phyloP scores from a whole-genome alignment of 2,113 vertebrate genomes.

The Notothenia coriiceps region DNA sequence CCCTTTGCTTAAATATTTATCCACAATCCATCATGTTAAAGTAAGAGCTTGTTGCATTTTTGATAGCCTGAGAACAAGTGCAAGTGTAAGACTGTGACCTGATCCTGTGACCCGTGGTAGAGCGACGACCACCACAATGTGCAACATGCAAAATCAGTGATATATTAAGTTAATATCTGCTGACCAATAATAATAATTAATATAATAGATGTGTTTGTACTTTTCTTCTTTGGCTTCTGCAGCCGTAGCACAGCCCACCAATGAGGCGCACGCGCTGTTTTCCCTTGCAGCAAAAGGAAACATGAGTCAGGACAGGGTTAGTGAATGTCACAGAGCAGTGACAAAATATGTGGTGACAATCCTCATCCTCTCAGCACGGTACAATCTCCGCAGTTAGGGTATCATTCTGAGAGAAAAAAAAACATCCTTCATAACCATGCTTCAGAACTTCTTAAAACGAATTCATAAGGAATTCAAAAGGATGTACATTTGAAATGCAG shows the following conservation, averaged over 20 bases:
- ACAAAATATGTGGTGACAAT: slow-evolving; percentile 18
- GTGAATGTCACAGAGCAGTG: slow-evolving; percentile 34
- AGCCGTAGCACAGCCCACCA: neutral
- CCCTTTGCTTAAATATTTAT: neutral
- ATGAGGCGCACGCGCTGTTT: neutral
- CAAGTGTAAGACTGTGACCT: neutral
- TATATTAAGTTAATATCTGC: neutral
- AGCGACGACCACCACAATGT: neutral
- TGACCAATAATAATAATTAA: neutral
- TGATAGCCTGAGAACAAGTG: neutral
- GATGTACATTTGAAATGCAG: neutral
- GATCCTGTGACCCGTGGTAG: neutral
- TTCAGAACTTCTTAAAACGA: neutral
- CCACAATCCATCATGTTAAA: neutral
- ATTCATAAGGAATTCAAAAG: neutral
- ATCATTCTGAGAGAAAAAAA: neutral
- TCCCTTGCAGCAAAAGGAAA: slow-evolving; percentile 12
- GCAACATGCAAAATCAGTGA: neutral
- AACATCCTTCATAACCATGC: no score
- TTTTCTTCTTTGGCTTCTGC: neutral
- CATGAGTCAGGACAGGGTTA: slow-evolving; percentile 20
- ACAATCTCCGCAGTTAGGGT: neutral
- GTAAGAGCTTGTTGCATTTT: neutral
- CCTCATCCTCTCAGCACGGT: neutral
- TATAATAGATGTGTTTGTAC: neutral